Base-by-base conservation (phyloP, 2,113 vertebrate species). In the Glaucidium brasilianum region DNA sequence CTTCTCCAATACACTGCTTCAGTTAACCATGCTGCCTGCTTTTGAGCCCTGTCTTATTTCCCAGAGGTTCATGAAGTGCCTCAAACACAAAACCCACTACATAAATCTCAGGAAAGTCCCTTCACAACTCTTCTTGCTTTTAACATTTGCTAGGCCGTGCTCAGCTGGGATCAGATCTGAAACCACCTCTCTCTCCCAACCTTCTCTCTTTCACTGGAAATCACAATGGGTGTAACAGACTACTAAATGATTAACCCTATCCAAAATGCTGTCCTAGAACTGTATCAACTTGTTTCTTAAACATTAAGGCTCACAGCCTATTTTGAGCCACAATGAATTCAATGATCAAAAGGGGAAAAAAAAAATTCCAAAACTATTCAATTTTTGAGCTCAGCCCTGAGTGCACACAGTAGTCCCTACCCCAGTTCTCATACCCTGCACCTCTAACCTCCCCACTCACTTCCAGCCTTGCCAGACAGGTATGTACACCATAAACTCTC, bases 351-450 rank as follows among this genome's bases (percentile, higher is more conserved):
- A 59, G 4, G 3, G 5, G 0, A 0, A 1, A 32, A 47, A 27
- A 34, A 25, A n/a, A 25, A 3, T 1, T 2, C 1, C 1, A 37
- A 58, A 47, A 63, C 4, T 2, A 12, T 10, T 5, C 12, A 68
- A 16, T 23, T 56, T 72, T 86, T 89, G 26, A 73, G 34, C 45
- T 73, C 34, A 74, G 39, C 8, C 21, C 13, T 37, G n/a, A 73
- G 26, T 3, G 2, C 45, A 73, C 20, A 30, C 22, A 53, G 39
- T 13, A 69, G 30, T 74, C 50, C 39, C 50, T 34, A 39, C 17
- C 7, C 9, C 34, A 81, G 52, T 20, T 69, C 30, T 45, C 5
- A 62, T 37, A 58, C 41, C 53, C 39, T 52, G 25, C 41, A 78
- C 16, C 30, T 71, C 60, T 67, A 25, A 53, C 14, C 25, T 71